Conservation (phyloP, 2,888 invertebrate genomes). For the Brenthis daphne region DNA sequence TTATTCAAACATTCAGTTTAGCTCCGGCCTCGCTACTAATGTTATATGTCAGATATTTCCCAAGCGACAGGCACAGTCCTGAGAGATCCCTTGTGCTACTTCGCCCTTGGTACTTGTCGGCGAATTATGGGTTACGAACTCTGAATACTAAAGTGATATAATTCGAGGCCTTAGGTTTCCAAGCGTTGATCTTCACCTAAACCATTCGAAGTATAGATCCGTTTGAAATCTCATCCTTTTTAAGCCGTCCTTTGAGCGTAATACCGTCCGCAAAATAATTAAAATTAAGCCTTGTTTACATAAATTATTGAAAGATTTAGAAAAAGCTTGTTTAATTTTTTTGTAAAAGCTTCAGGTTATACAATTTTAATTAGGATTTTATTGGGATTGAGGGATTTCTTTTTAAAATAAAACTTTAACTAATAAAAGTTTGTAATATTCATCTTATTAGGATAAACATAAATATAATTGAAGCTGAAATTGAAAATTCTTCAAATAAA, state of each 20-base stretch:
- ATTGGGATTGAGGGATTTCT: no score
- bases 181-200: conserved; percentile 17
- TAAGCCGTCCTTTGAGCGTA: background rate
- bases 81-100: conserved; percentile 15
- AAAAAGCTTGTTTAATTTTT: no score
- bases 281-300: background rate
- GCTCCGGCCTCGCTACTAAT: conserved; percentile 10
- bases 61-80: conserved; percentile 14
- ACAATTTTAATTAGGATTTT: no score
- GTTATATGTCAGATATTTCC: conserved; percentile 20
- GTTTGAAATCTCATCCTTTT: conserved; percentile 6
- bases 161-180: conserved; percentile 16
- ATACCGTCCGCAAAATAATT: conserved; percentile 16
- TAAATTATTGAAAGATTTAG: no score
- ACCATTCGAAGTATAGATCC: conserved; percentile 5
- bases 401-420: no score
- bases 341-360: no score
- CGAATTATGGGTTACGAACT: conserved; percentile 21
- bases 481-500: background rate
- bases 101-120: conserved; percentile 19
- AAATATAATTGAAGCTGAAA: background rate
- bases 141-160: conserved; percentile 18
- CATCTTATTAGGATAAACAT: no score
- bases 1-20: conserved; percentile 19
- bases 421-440: no score